These are phyloP conservation scores for Callocephalon fimbriatum DNA, from an alignment of 2,113 vertebrate genomes.

Conservation along the genomic window DNA sequence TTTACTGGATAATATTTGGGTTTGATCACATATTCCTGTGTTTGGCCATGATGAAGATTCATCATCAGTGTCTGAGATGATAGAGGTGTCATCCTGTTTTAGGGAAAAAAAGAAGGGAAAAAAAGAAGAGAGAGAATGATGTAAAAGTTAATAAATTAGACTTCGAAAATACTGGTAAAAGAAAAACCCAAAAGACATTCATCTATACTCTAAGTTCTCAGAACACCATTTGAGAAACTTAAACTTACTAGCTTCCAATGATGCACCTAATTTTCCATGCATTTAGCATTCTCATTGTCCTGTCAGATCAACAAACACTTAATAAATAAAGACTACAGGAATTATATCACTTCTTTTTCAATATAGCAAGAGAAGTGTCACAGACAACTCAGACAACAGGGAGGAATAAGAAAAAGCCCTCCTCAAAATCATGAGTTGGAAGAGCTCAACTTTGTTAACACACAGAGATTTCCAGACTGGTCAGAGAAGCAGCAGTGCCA, in stretches of 20 bases:
- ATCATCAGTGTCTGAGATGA: slow-evolving; percentile 83
- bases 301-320: background rate
- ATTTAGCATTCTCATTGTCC: background rate
- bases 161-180: background rate
- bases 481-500: background rate
- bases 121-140: background rate
- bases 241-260: background rate
- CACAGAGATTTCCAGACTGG: background rate
- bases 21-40: slow-evolving; percentile 89
- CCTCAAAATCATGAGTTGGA: background rate
- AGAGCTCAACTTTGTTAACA: background rate
- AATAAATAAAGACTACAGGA: background rate
- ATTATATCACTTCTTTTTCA: background rate
- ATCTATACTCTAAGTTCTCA: background rate
- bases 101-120: background rate
- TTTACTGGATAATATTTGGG: slow-evolving; percentile 89
- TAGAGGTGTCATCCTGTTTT: slow-evolving; percentile 82
- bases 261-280: background rate
- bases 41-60: slow-evolving; percentile 84
- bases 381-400: background rate
- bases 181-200: background rate
- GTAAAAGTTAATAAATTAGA: background rate
- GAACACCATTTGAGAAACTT: background rate
- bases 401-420: background rate
- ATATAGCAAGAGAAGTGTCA: background rate